Base-by-base conservation (phyloP, 2,113 vertebrate genomes). In the Thamnaconus septentrionalis region DNA sequence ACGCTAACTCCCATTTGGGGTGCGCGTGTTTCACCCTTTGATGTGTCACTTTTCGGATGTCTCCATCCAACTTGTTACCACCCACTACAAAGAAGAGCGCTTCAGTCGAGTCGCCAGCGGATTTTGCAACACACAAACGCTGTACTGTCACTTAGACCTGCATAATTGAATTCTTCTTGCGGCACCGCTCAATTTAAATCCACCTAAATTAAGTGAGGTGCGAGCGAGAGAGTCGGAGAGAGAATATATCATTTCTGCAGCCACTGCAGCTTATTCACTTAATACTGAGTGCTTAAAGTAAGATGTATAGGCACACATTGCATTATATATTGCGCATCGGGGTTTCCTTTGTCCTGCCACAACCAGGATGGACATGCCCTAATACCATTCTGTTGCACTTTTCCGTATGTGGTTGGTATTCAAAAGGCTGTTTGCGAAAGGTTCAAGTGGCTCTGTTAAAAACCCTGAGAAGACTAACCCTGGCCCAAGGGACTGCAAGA, bases 401-500 rank as follows among this genome's bases (percentile, higher is more conserved):
- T 7, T 45, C 44, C 7, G 44, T 3, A 45, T 45, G 18, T 31
- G 18, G 18, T 2, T 31, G 18, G 18, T 31, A 31, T 45, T 45
- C 44, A 45, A 45, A 45, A 45, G 7, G 7, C 18, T 6, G 7
- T 45, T 45, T 45, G 44, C 49, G 42, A 4, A 58, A 57, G 3
- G 69, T 73, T 81, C 54, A 81, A 82, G 68, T 69, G 53, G 50
- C 40, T 68, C 66, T 81, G 45, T 66, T 66, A 61, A 41, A 69
- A 69, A 69, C 53, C 55, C 53, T 6, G 18, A 64, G 56, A 75
- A 54, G 76, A 73, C 59, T 82, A 82, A 83, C 76, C 71, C 73
- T 81, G 63, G 59, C 84, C 84, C 46, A 53, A 40, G 80, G 83
- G 79, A 76, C n/a, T 47, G 56, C 43, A 68, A 56, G 52, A 73